Evolutionary conservation across 2,113 vertebrate genomes (phyloP), one percentile per base, ranked within the genome.

Genomic region (Ammospiza nelsoni): DNA sequence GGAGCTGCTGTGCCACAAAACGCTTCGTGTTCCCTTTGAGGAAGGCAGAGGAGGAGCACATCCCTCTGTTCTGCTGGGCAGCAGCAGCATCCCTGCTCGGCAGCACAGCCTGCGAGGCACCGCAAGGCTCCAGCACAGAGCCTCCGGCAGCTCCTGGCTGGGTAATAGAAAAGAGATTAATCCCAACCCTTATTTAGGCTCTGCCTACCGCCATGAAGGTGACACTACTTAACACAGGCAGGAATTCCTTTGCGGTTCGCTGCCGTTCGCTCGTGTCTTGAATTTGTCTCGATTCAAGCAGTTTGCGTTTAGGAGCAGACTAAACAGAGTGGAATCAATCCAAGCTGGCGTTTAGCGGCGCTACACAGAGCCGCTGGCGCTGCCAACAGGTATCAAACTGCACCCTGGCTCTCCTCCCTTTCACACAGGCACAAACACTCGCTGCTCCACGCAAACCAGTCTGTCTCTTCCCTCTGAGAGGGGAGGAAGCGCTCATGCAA

Each of bases 321-420:
- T 74, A 75, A 95, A 89, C 28, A 86, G 78, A 49, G 87, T 89
- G 90, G 96, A 90, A 87, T 86, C 93, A 49, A 90, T 89, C 95
- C 96, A 89, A 43, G 15, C 92, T 89, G 90, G 84, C 94, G 49
- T 43, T n/a, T 15, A 54, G 17, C 39, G 5, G 59, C 9, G 6
- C 89, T 65, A 18, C 61, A 77, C 87, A 72, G 21, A 31, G 52
- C 84, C 15, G 90, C 82, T 84, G 1, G 6, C 61, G 33, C 63
- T 95, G 92, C 97, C 97, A 98, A 98, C 98, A 98, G 98, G 98
- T 98, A 97, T 90, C 97, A 90, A 78, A 88, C n/a, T 12, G 13
- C 31, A 23, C 68, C 63, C 44, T 83, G 21, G 9, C 43, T 62
- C 62, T 87, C 33, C 87, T 91, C 21, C 73, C 51, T 76, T 16